These are phyloP conservation scores for Vidua macroura DNA, from an alignment of 2,113 vertebrate genomes.

Conservation along the genomic window DNA sequence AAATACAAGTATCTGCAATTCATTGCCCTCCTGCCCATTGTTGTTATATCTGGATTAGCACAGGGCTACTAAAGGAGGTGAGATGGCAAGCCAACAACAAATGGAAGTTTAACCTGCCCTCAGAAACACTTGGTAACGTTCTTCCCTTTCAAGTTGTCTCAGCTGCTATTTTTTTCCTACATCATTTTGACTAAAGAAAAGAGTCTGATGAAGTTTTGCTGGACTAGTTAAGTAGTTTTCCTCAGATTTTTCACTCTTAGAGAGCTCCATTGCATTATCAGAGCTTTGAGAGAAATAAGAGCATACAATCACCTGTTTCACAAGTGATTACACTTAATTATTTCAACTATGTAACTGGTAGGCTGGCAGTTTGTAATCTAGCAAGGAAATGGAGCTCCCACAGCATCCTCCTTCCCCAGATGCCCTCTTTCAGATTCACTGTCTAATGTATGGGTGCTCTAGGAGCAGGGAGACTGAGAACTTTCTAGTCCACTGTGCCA, in stretches of 20 bases:
- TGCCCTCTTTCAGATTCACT: background rate
- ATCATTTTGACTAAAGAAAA: background rate
- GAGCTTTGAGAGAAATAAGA: background rate
- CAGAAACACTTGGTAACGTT: background rate
- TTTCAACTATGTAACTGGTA: fast-evolving
- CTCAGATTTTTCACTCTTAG: background rate
- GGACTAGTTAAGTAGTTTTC: background rate
- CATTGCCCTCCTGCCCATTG: background rate
- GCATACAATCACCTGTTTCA: background rate
- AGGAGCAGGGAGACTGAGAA: fast-evolving
- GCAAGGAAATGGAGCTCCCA: background rate
- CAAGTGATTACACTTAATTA: background rate
- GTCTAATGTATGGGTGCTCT: fast-evolving
- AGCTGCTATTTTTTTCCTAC: background rate
- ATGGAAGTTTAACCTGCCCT: background rate
- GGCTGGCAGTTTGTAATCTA: background rate
- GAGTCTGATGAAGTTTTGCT: background rate
- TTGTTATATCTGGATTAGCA: background rate
- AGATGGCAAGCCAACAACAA: background rate
- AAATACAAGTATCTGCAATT: background rate
- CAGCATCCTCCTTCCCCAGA: background rate
- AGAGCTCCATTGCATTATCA: background rate
- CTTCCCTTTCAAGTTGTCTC: background rate
- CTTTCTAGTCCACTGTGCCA: background rate
- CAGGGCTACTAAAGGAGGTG: background rate